These are phyloP conservation scores for Eupeodes corollae DNA, from an alignment of 1,140 invertebrate genomes.

Conservation along the genomic window DNA sequence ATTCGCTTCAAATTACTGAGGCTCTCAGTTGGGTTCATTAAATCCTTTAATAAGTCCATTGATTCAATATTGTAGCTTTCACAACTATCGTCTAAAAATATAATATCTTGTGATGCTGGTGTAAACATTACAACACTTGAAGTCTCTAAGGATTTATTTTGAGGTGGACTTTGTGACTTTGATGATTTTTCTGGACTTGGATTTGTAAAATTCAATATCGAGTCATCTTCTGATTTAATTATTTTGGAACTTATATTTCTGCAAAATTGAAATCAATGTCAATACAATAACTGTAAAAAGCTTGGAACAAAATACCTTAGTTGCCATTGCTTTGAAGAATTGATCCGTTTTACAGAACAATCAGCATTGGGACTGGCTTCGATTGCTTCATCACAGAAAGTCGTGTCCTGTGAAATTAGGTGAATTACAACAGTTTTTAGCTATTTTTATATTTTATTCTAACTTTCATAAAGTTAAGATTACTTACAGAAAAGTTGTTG, in stretches of 20 bases:
- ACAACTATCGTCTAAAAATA: slow-evolving; percentile 23
- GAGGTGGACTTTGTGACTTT: neutral
- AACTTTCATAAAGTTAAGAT: too few relatives aligned
- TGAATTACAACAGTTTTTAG: neutral
- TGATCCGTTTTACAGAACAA: slow-evolving; percentile 9
- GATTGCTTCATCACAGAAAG: slow-evolving; percentile 16
- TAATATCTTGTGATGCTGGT: slow-evolving; percentile 24
- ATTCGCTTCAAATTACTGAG: slow-evolving; percentile 15
- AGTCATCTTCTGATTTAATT: slow-evolving; percentile 2
- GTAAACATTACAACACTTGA: slow-evolving; percentile 21
- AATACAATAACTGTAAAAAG: neutral
- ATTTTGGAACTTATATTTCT: neutral
- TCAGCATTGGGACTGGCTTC: slow-evolving; percentile 23
- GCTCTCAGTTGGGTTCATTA: slow-evolving; percentile 19
- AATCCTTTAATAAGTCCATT: slow-evolving; percentile 21
- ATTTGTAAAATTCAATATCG: neutral
- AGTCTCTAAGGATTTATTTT: slow-evolving; percentile 7
- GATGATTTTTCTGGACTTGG: neutral
- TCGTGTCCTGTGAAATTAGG: neutral
- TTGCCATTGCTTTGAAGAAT: slow-evolving; percentile 14
- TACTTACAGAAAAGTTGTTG: too few relatives aligned
- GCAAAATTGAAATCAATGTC: slow-evolving; percentile 7
- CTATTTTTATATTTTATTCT: too few relatives aligned
- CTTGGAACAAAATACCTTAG: slow-evolving; percentile 12
- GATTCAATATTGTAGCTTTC: slow-evolving; percentile 13